These are phyloP conservation scores for Lytechinus pictus DNA, from an alignment of 35 echinoderm and acorn worm species.

Conservation along the genomic window DNA sequence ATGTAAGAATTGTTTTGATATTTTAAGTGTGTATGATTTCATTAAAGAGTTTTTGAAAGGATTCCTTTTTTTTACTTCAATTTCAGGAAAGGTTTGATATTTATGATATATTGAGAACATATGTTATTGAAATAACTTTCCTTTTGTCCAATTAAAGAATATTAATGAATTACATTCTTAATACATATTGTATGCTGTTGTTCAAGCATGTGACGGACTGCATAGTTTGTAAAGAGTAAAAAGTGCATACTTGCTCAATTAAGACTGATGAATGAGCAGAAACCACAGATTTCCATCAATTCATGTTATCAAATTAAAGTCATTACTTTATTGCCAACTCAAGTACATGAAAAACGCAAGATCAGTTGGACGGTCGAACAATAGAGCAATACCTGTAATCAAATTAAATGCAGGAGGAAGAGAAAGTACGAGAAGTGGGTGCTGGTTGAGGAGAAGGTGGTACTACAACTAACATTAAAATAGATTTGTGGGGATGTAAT, in stretches of 20 bases:
- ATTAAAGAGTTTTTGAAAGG: neutral
- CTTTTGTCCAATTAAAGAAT: neutral
- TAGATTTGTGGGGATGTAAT: constrained; percentile 7
- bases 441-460: neutral
- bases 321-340: neutral
- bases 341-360: constrained; percentile 4
- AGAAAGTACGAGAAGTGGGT: constrained; percentile 11
- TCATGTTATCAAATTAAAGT: neutral
- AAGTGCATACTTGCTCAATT: constrained; percentile 11
- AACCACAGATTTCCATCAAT: neutral
- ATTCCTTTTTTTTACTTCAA: neutral
- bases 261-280: neutral
- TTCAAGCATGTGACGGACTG: neutral
- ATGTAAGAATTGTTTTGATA: neutral
- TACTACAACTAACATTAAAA: neutral
- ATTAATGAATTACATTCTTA: neutral
- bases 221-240: neutral
- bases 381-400: constrained; percentile 21
- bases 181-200: neutral
- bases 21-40: neutral
- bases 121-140: neutral
- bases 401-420: neutral
- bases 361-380: neutral
- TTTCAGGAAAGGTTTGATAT: neutral
- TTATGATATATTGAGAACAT: neutral